phyloP scores from a whole-genome alignment of 2,113 vertebrate genomes.

The Nothobranchius furzeri region DNA sequence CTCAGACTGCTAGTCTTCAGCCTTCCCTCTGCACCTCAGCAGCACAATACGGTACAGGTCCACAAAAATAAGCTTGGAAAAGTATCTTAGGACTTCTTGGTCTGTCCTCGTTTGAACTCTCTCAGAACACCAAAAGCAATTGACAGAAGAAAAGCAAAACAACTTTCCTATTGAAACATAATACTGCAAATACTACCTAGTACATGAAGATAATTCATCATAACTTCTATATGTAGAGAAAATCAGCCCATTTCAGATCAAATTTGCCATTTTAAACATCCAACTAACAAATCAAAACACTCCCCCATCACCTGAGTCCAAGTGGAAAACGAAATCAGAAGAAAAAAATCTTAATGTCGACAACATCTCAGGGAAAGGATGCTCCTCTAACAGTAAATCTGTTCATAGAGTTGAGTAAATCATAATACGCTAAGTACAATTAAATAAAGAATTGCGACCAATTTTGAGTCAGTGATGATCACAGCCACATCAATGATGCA shows the following conservation, averaged over 20 bases:
- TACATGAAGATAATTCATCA: constrained; percentile 38
- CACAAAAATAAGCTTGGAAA: constrained; percentile 84
- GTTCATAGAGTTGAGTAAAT: constrained; percentile 25
- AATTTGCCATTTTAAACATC: constrained; percentile 49
- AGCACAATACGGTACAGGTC: constrained; percentile 93
- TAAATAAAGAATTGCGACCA: constrained; percentile 4
- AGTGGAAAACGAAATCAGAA: constrained; percentile 24
- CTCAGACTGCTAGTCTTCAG: constrained; percentile 92
- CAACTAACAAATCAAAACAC: constrained; percentile 42
- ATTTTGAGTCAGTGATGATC: constrained; percentile 57
- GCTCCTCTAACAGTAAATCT: constrained; percentile 21
- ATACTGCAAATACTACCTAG: constrained; percentile 50
- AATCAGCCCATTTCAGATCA: constrained; percentile 49
- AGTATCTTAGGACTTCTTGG: constrained; percentile 67
- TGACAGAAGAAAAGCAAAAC: constrained; percentile 60
- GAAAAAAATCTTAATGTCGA: constrained; percentile 23
- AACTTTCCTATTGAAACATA: constrained; percentile 46
- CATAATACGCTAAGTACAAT: constrained; percentile 20
- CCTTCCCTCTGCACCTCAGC: constrained; percentile 87
- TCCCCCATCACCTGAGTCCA: constrained; percentile 42
- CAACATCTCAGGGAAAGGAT: constrained; percentile 31
- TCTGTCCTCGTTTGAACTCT: constrained; percentile 73
- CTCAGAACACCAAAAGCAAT: constrained; percentile 68
- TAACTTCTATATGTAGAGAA: constrained; percentile 46
- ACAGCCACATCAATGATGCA: constrained; percentile 45